phyloP scores from a whole-genome alignment of 2,888 invertebrate genomes.

The Lasioglossum villosulum region DNA sequence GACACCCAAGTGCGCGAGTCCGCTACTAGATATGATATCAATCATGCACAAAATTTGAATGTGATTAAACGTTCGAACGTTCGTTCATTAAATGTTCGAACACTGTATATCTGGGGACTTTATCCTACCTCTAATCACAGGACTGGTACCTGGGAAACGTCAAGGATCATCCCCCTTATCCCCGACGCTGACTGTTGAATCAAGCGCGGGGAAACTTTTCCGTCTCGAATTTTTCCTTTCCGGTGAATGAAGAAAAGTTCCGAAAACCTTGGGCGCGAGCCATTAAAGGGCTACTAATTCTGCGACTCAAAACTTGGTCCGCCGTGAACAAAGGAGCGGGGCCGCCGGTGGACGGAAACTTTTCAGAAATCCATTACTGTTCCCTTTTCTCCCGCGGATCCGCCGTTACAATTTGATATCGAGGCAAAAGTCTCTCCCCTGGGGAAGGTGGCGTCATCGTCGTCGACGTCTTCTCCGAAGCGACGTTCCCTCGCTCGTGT shows the following conservation, averaged over 20 bases:
- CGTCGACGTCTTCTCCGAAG: background rate
- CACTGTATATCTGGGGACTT: background rate
- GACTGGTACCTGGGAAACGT: background rate
- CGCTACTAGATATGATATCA: background rate
- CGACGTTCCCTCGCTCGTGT: background rate
- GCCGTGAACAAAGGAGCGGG: slow-evolving; percentile 69
- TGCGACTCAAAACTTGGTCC: slow-evolving; percentile 77
- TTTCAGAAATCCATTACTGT: slow-evolving; percentile 79
- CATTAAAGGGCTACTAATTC: slow-evolving; percentile 79
- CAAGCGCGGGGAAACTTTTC: slow-evolving; percentile 47
- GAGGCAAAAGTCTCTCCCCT: slow-evolving; percentile 23
- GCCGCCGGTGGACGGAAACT: slow-evolving; percentile 65
- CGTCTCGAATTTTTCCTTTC: slow-evolving; percentile 37
- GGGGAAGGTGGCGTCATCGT: background rate
- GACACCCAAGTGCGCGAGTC: no score
- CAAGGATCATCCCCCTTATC: background rate
- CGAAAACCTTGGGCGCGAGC: slow-evolving; percentile 54
- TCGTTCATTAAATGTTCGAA: background rate
- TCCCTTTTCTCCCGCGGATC: slow-evolving; percentile 12
- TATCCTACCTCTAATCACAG: background rate
- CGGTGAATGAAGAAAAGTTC: slow-evolving; percentile 60
- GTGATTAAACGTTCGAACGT: background rate
- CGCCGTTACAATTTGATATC: slow-evolving; percentile 41
- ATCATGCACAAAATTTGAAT: background rate
- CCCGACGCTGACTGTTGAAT: slow-evolving; percentile 33